phyloP scores from a whole-genome alignment of 2,888 invertebrate species.

The Lottia scabra region DNA sequence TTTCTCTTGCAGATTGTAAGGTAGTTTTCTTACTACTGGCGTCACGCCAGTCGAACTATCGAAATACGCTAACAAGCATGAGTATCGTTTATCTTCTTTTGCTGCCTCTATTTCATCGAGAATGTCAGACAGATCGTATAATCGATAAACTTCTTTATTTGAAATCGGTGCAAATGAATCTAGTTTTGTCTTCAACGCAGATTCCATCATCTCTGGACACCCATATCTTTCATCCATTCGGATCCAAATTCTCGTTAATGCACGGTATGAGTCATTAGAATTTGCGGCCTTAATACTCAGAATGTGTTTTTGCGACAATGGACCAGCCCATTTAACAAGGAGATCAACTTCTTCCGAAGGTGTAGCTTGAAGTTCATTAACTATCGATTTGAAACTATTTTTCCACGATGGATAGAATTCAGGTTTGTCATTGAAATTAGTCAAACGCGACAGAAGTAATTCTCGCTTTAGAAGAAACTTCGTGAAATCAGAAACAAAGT shows the following conservation, averaged over 20 bases:
- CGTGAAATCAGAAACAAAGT: conserved; percentile 6
- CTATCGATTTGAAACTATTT: conserved; percentile 9
- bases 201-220: conserved; percentile 26
- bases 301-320: conserved; percentile 20
- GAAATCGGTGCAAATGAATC: conserved; percentile 27
- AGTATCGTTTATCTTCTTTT: conserved; percentile 26
- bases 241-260: conserved; percentile 12
- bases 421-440: conserved; percentile 27
- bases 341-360: conserved; percentile 19
- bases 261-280: conserved; percentile 12
- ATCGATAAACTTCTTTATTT: conserved; percentile 23
- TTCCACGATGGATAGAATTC: conserved; percentile 28
- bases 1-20: conserved; percentile 31
- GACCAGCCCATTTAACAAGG: conserved; percentile 24
- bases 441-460: conserved; percentile 17
- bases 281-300: conserved; percentile 26
- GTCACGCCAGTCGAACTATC: conserved; percentile 32
- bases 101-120: conserved; percentile 28
- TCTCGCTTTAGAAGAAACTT: conserved; percentile 26
- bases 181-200: conserved; percentile 24
- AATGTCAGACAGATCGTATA: conserved; percentile 30
- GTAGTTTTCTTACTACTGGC: conserved; percentile 34
- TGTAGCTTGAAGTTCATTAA: conserved; percentile 15
- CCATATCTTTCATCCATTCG: conserved; percentile 32
- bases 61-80: conserved; percentile 26